Conservation (phyloP, 2,113 vertebrate genomes). For the Aleadryas rufinucha region DNA sequence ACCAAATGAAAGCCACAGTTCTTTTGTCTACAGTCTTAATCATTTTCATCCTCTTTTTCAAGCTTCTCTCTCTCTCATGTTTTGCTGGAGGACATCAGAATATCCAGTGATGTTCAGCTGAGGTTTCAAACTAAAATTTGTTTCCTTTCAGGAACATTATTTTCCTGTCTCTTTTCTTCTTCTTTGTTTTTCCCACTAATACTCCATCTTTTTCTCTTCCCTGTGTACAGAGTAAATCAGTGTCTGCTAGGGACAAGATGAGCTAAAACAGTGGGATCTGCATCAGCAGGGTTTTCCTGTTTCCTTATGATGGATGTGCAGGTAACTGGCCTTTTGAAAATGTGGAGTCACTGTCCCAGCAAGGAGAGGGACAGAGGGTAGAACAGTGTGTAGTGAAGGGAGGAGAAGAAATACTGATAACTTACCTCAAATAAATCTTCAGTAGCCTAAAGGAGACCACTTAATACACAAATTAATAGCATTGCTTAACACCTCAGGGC, state of each 20-base stretch:
- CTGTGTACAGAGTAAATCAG: neutral
- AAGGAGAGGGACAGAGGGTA: neutral
- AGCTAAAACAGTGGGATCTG: neutral
- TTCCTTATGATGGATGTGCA: neutral
- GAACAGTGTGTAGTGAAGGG: neutral
- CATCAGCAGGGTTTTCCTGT: neutral
- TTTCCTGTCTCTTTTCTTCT: neutral
- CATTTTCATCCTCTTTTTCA: conserved; percentile 54
- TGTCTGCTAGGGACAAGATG: neutral
- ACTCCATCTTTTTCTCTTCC: neutral
- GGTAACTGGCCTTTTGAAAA: neutral
- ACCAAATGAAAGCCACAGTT: conserved; percentile 47
- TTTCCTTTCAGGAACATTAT: conserved; percentile 27
- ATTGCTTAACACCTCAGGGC: neutral
- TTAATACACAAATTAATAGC: neutral
- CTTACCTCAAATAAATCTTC: neutral
- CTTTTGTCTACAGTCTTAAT: conserved; percentile 57
- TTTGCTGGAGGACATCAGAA: conserved; percentile 55
- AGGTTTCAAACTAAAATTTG: neutral
- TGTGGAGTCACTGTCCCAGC: neutral
- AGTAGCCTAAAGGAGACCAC: neutral
- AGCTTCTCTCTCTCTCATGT: conserved; percentile 20
- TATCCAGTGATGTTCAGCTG: conserved; percentile 18
- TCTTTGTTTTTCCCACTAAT: neutral
- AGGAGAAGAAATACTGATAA: neutral